Base-by-base conservation (phyloP, 2,797 vertebrate species). In the Synanceia verrucosa region DNA sequence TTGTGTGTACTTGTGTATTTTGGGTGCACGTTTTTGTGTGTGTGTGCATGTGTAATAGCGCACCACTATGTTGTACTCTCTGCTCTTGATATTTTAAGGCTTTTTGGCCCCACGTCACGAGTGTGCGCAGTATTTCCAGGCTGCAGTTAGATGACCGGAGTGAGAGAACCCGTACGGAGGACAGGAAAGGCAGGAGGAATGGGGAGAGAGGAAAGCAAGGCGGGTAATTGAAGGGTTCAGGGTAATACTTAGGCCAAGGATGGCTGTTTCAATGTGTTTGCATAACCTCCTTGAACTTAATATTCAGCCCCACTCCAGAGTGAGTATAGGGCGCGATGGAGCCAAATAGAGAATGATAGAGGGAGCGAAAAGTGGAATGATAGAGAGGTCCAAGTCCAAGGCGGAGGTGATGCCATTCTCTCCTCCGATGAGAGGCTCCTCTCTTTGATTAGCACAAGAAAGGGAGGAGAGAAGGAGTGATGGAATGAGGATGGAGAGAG, bases 171-270 rank as follows among this genome's bases (percentile, higher is more conserved):
- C 64, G 65, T 80, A 66, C 29, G 37, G 85, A 88, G 84, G 79
- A 85, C 83, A 90, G 88, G 82, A 89, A 89, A 84, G 76, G 83
- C 84, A 79, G 73, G 68, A 91, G 80, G 90, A 91, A 91, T 87
- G 83, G 65, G 79, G 86, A 90, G 85, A 91, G 90, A 91, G 89
- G 90, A 93, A 90, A 91, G 91, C 90, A 86, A 87, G 81, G 85
- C 81, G 82, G 84, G 89, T 94, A 94, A 94, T 94, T 94, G 94
- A 93, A 92, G 94, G 94, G 84, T 92, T 90, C 79, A 93, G 89
- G 88, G 91, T 93, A 90, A 93, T 92, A 94, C 90, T 94, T 93
- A 93, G 88, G 86, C 86, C 87, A 81, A 84, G 87, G 91, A 90
- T 88, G 90, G 90, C 89, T 91, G 86, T 93, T 93, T 92, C 88